Conservation (phyloP, 2,888 invertebrate genomes). For the Neria commutata region DNA sequence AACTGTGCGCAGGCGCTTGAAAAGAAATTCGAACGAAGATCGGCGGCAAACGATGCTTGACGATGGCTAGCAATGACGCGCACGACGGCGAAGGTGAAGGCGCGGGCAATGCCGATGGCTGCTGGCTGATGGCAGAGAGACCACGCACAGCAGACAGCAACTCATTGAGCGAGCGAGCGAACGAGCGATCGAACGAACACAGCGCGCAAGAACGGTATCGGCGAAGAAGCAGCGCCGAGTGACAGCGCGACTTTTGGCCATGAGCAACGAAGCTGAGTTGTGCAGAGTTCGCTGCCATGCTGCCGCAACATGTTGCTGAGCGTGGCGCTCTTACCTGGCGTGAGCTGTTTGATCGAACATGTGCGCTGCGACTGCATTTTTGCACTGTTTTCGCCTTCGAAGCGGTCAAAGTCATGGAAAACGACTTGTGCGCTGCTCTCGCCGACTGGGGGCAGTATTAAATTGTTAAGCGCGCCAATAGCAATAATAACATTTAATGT, state of each 20-base stretch:
- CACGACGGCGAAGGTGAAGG: background rate
- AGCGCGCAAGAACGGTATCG: background rate
- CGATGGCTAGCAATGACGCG: background rate
- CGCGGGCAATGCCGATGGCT: background rate
- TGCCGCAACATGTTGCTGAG: conserved; percentile 40
- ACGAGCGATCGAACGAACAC: background rate
- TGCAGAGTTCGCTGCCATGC: conserved; percentile 27
- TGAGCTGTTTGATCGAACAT: conserved; percentile 28
- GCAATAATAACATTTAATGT: no score
- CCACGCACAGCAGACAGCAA: conserved; percentile 16
- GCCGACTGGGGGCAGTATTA: background rate
- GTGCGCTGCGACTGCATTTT: conserved; percentile 10
- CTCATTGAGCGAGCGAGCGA: conserved; percentile 11
- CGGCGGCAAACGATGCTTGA: background rate
- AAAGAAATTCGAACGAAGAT: conserved; percentile 54
- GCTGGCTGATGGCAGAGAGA: conserved; percentile 14
- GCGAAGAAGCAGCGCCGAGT: background rate
- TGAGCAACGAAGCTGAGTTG: conserved; percentile 3
- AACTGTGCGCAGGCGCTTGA: conserved; percentile 62
- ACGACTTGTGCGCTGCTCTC: conserved; percentile 30
- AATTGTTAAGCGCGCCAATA: no score
- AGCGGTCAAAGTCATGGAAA: conserved; percentile 57
- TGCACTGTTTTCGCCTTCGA: conserved; percentile 35
- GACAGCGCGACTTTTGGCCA: background rate
- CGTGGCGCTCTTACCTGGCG: conserved; percentile 15